phyloP scores from a whole-genome alignment of 2,797 vertebrate species.

The Hoplostethus atlanticus region DNA sequence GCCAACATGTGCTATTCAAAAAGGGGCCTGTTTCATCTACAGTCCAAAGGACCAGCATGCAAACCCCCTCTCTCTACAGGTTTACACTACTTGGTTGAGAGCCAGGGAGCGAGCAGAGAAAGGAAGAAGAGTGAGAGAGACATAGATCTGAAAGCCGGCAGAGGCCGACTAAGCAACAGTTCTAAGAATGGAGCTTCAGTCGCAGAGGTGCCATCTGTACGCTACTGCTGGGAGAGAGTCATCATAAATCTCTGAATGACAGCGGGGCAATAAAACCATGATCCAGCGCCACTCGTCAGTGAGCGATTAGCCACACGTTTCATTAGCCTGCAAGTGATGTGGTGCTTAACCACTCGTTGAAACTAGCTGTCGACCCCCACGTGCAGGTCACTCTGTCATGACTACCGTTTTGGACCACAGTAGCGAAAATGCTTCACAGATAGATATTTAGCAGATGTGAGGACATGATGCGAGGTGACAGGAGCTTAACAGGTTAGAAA shows the following conservation, averaged over 20 bases:
- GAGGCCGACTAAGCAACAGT: constrained; percentile 32
- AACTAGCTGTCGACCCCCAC: constrained; percentile 23
- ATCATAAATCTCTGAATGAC: constrained; percentile 48
- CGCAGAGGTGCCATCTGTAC: constrained; percentile 45
- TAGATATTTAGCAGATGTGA: background rate
- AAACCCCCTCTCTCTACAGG: constrained; percentile 23
- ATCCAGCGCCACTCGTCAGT: constrained; percentile 41
- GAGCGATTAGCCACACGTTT: constrained; percentile 58
- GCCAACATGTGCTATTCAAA: constrained; percentile 59
- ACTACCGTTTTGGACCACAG: constrained; percentile 19
- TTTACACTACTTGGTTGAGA: constrained; percentile 44
- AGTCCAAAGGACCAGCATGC: constrained; percentile 44
- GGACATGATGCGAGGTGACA: background rate
- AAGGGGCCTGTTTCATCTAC: constrained; percentile 41
- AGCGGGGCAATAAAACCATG: constrained; percentile 21
- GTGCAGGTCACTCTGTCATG: constrained; percentile 1
- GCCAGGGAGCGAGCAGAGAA: constrained; percentile 31
- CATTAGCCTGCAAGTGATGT: constrained; percentile 41
- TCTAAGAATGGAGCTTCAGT: constrained; percentile 57
- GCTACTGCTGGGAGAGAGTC: constrained; percentile 1
- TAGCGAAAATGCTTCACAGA: constrained; percentile 5
- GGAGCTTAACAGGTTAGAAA: background rate
- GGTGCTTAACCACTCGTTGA: constrained; percentile 12
- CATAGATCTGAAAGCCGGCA: constrained; percentile 43
- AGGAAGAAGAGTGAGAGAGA: constrained; percentile 25